Base-by-base conservation (phyloP, 2,797 vertebrate genomes). In the Gallinago stenura region DNA sequence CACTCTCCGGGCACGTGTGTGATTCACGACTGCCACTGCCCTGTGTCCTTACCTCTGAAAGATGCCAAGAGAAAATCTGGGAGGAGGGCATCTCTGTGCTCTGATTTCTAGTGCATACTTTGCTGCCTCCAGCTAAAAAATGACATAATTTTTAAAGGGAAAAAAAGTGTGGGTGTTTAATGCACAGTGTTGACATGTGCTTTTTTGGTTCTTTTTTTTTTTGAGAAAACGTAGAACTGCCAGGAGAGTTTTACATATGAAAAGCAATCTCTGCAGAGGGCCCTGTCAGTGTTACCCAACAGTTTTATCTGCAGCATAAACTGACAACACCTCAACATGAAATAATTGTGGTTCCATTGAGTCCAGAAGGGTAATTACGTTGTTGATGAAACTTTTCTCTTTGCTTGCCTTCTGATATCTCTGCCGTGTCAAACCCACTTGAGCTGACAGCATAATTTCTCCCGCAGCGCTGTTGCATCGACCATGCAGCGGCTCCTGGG, bases 361-460 rank as follows among this genome's bases (percentile, higher is more conserved):
- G 89, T 94, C 92, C 93, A 57, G 83, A 37, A 31, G 56, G 88
- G 66, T 87, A 96, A 95, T 97, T 91, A 92, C 81, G 24, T 79
- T 93, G 76, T 80, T 92, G 91, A 87, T 92, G 89, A 96, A 97
- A 95, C 62, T 95, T 89, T 60, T 50, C 77, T 79, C 84, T 87
- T 54, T 94, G 91, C 94, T 87, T 90, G 78, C 15, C 0, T 75
- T 87, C 81, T 72, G 93, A 28, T 88, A 82, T 53, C 78, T 75
- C 71, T 56, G 69, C 53, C n/a, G 21, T 90, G 87, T 89, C 80
- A 93, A 88, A 89, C 66, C 26, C 72, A 15, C 82, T 83, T 22
- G 77, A 85, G 75, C 90, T 96, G 89, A 95, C 90, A 86, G 16
- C 78, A 20, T 83, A 58, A 95, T 96, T 95, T 93, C 90, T 88